Percentiles rank a stretch among this genome's conserved stretches.
Conservation (phyloP, 2,113 vertebrate species). For the Jacana jacana region DNA sequence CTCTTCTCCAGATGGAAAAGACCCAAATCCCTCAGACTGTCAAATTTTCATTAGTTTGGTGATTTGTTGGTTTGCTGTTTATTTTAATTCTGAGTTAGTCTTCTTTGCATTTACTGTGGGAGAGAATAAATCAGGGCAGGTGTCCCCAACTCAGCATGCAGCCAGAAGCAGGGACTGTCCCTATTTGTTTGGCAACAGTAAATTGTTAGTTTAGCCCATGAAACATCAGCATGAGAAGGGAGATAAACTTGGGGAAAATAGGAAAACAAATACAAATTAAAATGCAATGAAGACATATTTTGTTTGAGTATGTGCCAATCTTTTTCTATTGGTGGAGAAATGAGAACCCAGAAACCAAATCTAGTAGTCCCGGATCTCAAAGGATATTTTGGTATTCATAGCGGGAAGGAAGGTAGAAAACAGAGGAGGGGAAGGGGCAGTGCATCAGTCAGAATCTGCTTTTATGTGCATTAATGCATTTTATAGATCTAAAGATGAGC, state of each 20-base stretch:
- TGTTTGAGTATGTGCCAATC: not conserved
- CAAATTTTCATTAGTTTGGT: not conserved
- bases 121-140: not conserved
- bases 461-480: conserved; percentile 29
- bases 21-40: too few species aligned
- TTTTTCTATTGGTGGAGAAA: not conserved
- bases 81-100: not conserved
- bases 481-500: not conserved
- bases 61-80: too few species aligned
- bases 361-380: not conserved
- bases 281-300: not conserved
- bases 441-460: not conserved
- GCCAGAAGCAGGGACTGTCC: not conserved
- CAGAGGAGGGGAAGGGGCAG: not conserved
- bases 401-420: not conserved
- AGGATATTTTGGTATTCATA: not conserved
- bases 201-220: not conserved
- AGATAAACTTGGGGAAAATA: not conserved
- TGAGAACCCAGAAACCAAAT: not conserved
- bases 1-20: too few species aligned
- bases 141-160: not conserved
- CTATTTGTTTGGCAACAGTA: not conserved
- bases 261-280: not conserved
- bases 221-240: not conserved
- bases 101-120: not conserved